A percentile compares a stretch with the other conserved stretches of the same genome.
phyloP scores from a whole-genome alignment of 2,888 invertebrate genomes.

The Drosophila multiciliata region DNA sequence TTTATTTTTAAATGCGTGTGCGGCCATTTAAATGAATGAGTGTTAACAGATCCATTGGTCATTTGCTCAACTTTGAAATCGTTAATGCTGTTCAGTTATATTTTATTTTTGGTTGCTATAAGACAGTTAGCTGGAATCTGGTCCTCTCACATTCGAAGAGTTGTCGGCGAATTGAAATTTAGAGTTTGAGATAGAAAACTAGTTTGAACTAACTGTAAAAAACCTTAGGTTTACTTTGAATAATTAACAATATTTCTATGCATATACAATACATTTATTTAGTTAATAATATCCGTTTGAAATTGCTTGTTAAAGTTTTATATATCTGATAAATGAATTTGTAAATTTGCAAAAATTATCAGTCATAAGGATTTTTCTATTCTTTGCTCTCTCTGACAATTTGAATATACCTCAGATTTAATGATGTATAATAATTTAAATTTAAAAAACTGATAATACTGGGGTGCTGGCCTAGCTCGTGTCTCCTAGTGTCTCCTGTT shows the following conservation, averaged over 20 bases:
- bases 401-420: background rate
- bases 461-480: background rate
- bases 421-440: background rate
- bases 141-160: background rate
- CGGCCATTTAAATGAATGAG: conserved; percentile 54
- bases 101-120: background rate
- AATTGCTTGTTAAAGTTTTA: background rate
- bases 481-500: too few relatives aligned
- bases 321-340: background rate
- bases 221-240: background rate
- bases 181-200: background rate
- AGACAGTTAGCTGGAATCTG: background rate
- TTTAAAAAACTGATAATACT: background rate
- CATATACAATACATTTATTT: background rate
- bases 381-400: background rate
- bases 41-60: conserved; percentile 42
- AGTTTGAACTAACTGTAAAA: background rate
- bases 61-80: conserved; percentile 16
- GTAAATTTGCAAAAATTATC: background rate
- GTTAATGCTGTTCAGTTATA: background rate
- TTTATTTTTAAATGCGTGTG: conserved; percentile 60
- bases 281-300: background rate
- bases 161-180: background rate
- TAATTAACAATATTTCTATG: background rate
- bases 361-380: background rate